Percentiles rank a stretch among this genome's conserved stretches.
Evolutionary conservation across 2,888 invertebrate species (phyloP).

Genomic region (Emmelina monodactyla): DNA sequence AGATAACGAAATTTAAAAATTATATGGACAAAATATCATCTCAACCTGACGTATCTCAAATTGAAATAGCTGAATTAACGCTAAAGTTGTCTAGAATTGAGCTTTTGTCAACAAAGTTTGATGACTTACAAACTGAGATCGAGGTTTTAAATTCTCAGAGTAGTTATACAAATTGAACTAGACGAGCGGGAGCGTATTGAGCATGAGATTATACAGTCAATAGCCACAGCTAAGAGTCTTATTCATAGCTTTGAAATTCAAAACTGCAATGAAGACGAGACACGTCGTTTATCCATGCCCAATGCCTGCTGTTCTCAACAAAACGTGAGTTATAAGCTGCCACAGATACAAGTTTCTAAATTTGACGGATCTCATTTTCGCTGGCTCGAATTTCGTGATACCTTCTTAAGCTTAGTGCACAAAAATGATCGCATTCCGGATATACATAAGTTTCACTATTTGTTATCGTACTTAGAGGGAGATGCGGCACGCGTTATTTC

Average conservation of each 20-base stretch:
- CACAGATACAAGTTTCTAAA: conserved; percentile 13
- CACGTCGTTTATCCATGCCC: conserved; percentile 3
- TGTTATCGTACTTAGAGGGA: conserved; percentile 13
- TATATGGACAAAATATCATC: conserved; percentile 2
- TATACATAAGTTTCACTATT: conserved; percentile 14
- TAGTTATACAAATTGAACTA: conserved; percentile 3
- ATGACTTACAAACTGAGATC: conserved; percentile 10
- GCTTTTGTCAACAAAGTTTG: conserved; percentile 5
- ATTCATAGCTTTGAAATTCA: conserved; percentile 1
- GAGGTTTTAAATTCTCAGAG: conserved; percentile 8
- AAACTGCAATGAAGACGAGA: conserved; percentile 1
- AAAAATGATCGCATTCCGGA: conserved; percentile 7
- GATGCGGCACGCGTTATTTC: conserved; percentile 12
- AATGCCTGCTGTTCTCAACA: conserved; percentile 4
- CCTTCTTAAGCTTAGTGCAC: conserved; percentile 10
- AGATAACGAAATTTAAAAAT: conserved; percentile 12
- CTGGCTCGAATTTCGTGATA: conserved; percentile 15
- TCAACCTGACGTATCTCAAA: conserved; percentile 1
- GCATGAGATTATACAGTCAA: conserved; percentile 3
- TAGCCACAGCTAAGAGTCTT: conserved; percentile 4
- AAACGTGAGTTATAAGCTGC: conserved; percentile 5
- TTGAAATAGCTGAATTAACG: conserved; percentile 7
- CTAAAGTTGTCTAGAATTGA: conserved; percentile 9
- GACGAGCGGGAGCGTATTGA: conserved; percentile 9
- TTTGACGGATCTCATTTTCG: conserved; percentile 11